These are phyloP conservation scores for Zophobas atratus DNA, from an alignment of 1,140 invertebrate genomes.

Conservation along the genomic window DNA sequence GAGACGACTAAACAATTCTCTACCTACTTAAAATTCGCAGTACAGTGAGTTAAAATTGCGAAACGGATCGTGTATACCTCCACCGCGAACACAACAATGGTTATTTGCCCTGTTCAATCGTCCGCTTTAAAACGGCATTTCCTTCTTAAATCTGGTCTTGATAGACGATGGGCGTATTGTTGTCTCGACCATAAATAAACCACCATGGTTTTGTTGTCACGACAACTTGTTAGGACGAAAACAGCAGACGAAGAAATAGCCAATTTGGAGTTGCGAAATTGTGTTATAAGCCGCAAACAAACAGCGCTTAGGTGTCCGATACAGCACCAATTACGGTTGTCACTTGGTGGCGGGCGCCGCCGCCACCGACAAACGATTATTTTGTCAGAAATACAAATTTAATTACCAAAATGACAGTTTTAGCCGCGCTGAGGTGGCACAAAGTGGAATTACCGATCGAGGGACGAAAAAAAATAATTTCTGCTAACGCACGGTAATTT, in stretches of 20 bases:
- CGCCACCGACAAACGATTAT: slow-evolving; percentile 2
- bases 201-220: slow-evolving; percentile 22
- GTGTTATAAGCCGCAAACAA: slow-evolving; percentile 38
- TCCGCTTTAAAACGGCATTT: slow-evolving; percentile 55
- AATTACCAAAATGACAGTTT: background rate
- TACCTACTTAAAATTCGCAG: slow-evolving; percentile 55
- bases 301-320: slow-evolving; percentile 35
- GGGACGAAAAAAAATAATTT: background rate
- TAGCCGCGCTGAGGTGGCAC: background rate
- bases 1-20: slow-evolving; percentile 54
- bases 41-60: slow-evolving; percentile 54
- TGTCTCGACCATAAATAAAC: slow-evolving; percentile 33
- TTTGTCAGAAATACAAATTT: slow-evolving; percentile 32
- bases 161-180: slow-evolving; percentile 45
- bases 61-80: slow-evolving; percentile 49
- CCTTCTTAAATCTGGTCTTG: slow-evolving; percentile 57
- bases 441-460: background rate
- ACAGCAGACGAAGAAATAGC: slow-evolving; percentile 8
- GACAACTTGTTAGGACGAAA: slow-evolving; percentile 1
- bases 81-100: slow-evolving; percentile 55
- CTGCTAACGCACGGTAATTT: too few relatives aligned
- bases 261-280: slow-evolving; percentile 25
- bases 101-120: slow-evolving; percentile 58
- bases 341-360: slow-evolving; percentile 15
- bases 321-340: slow-evolving; percentile 33